Conservation (phyloP, 2,888 invertebrate genomes). For the Adineta ricciae region DNA sequence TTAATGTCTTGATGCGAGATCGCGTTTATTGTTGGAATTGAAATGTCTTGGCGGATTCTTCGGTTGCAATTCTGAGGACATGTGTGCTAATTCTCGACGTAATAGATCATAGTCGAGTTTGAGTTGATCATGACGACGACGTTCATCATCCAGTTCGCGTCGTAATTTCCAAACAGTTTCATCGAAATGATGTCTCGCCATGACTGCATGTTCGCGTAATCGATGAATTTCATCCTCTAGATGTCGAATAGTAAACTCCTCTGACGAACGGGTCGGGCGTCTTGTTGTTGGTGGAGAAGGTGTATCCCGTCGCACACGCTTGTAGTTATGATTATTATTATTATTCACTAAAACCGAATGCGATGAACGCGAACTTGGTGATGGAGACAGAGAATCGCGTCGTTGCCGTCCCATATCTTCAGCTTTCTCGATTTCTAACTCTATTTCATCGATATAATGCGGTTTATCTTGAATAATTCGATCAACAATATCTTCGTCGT, state of each 20-base stretch:
- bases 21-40: neutral
- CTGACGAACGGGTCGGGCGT: neutral
- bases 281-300: neutral
- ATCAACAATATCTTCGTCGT: slow-evolving; percentile 5
- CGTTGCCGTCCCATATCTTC: neutral
- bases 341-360: neutral
- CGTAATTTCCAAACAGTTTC: neutral
- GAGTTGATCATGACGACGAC: slow-evolving; percentile 4
- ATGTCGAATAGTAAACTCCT: neutral
- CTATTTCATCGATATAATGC: neutral
- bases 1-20: neutral
- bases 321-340: neutral
- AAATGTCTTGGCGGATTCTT: neutral
- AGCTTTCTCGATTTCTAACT: neutral
- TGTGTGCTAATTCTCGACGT: neutral
- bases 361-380: neutral
- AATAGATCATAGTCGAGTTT: neutral
- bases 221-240: slow-evolving; percentile 2
- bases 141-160: neutral
- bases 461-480: slow-evolving; percentile 22
- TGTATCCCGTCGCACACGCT: neutral
- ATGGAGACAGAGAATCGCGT: neutral
- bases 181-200: neutral
- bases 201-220: neutral
- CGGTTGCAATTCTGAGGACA: neutral